phyloP scores from a whole-genome alignment of 2,113 vertebrate species.

The Myotis lucifugus region DNA sequence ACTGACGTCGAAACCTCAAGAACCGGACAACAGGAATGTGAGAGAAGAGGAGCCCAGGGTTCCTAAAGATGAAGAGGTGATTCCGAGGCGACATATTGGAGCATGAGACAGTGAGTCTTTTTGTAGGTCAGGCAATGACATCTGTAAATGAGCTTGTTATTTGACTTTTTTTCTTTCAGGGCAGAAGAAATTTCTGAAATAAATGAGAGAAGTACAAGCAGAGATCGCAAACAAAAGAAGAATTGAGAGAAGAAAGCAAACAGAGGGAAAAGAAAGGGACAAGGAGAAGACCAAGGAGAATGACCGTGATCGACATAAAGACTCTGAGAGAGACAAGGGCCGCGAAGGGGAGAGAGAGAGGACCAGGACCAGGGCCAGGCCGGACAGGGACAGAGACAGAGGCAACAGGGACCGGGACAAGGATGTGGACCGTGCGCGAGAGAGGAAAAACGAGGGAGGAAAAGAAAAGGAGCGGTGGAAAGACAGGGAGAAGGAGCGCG shows the following conservation, averaged over 20 bases:
- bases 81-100: accelerated
- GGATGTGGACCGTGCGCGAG: conserved; percentile 70
- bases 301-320: conserved; percentile 70
- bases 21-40: conserved; percentile 86
- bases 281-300: conserved; percentile 67
- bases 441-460: conserved; percentile 81
- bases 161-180: conserved; percentile 80
- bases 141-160: accelerated
- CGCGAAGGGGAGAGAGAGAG: conserved; percentile 79
- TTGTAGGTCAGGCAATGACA: accelerated
- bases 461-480: conserved; percentile 50
- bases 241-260: conserved; percentile 84
- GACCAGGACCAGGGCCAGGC: conserved; percentile 64
- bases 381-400: conserved; percentile 77
- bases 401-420: conserved; percentile 80
- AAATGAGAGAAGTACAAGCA: conserved; percentile 86
- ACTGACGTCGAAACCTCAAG: conserved; percentile 85
- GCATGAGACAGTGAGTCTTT: background rate
- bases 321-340: conserved; percentile 52
- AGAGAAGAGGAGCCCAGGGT: conserved; percentile 80
- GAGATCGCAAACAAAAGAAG: conserved; percentile 87
- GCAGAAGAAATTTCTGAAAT: conserved; percentile 83
- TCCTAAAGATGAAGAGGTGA: conserved; percentile 86
- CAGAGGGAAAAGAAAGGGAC: conserved; percentile 81
- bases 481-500: background rate